Evolutionary conservation across 2,888 invertebrate genomes (phyloP).

Genomic region (Dusona sp.): DNA sequence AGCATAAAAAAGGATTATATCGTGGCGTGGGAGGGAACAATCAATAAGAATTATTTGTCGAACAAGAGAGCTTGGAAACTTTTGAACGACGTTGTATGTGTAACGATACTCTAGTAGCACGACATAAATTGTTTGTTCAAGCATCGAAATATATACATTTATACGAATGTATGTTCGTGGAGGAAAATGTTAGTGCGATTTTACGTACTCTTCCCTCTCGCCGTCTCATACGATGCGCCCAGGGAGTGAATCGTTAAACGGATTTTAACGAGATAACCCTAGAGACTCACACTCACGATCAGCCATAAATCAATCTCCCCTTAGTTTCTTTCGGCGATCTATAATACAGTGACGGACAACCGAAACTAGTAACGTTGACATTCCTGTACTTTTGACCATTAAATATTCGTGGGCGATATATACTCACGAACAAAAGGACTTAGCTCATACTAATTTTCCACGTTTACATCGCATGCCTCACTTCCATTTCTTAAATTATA

Average conservation of each 20-base stretch:
- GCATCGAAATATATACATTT: neutral
- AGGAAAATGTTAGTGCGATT: neutral
- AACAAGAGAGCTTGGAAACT: neutral
- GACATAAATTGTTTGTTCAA: constrained; percentile 41
- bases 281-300: constrained; percentile 30
- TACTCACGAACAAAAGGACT: neutral
- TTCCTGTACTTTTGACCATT: constrained; percentile 4
- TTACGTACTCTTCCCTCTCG: constrained; percentile 3
- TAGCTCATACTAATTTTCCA: neutral
- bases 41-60: neutral
- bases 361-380: constrained; percentile 35
- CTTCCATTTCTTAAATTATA: neutral
- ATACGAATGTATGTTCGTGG: neutral
- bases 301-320: constrained; percentile 44
- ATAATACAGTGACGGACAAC: constrained; percentile 39
- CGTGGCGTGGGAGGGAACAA: neutral
- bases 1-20: neutral
- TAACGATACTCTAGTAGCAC: neutral
- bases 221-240: neutral
- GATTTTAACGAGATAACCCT: constrained; percentile 45
- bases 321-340: constrained; percentile 29
- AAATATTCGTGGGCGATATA: constrained; percentile 11
- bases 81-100: neutral
- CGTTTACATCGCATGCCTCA: neutral
- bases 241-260: constrained; percentile 43